A percentile compares a stretch with the other conserved stretches of the same genome.
Conservation (phyloP, 2,888 invertebrate genomes). For the Thumatha senex region DNA sequence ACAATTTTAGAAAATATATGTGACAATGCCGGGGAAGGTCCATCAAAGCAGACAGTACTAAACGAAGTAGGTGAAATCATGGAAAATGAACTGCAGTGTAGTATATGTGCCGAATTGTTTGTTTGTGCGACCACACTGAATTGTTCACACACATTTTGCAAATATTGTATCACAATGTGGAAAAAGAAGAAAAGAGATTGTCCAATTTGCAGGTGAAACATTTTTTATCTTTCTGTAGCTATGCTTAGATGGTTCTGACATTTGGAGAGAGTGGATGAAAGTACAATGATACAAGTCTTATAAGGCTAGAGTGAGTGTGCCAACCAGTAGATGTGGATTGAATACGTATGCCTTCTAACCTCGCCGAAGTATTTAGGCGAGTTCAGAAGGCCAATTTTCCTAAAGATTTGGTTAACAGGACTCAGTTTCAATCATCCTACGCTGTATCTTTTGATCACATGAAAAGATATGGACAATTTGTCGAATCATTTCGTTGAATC, state of each 20-base stretch:
- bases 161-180: slow-evolving; percentile 88
- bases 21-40: slow-evolving; percentile 35
- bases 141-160: slow-evolving; percentile 91
- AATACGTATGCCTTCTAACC: too few relatives aligned
- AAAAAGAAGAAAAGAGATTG: slow-evolving; percentile 87
- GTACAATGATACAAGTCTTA: too few relatives aligned
- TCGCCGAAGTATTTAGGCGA: too few relatives aligned
- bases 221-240: not conserved
- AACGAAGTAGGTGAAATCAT: slow-evolving; percentile 81
- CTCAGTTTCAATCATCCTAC: too few relatives aligned
- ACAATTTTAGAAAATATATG: slow-evolving; percentile 51
- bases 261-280: too few relatives aligned
- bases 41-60: slow-evolving; percentile 51
- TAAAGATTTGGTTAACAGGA: too few relatives aligned
- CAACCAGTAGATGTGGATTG: too few relatives aligned
- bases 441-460: too few relatives aligned
- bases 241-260: not conserved
- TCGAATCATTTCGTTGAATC: too few relatives aligned
- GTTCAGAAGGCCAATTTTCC: too few relatives aligned
- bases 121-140: slow-evolving; percentile 87
- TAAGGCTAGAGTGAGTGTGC: too few relatives aligned
- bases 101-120: slow-evolving; percentile 90
- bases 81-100: slow-evolving; percentile 89
- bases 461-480: too few relatives aligned
- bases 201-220: slow-evolving; percentile 85